phyloP scores from a whole-genome alignment of 1,140 invertebrate species.

The Drosophila murphyi region DNA sequence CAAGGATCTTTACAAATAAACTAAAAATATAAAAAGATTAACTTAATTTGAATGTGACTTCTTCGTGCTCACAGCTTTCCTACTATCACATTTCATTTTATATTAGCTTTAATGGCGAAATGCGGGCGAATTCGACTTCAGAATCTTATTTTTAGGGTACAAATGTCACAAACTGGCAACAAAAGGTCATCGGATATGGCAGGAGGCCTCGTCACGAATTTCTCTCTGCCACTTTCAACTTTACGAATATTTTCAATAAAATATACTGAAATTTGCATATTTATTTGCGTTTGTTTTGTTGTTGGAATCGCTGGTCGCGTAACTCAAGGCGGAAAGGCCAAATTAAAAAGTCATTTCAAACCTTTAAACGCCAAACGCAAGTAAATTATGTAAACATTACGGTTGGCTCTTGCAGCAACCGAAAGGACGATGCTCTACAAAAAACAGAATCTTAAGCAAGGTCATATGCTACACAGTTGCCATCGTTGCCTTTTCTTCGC shows the following conservation, averaged over 20 bases:
- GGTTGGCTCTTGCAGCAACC: slow-evolving; percentile 49
- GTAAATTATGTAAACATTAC: slow-evolving; percentile 83
- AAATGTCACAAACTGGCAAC: slow-evolving; percentile 32
- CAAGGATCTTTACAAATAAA: not conserved
- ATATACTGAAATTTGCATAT: slow-evolving; percentile 73
- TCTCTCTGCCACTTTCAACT: slow-evolving; percentile 31
- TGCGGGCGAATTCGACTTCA: slow-evolving; percentile 15
- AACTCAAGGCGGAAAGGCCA: slow-evolving; percentile 80
- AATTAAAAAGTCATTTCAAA: slow-evolving; percentile 83
- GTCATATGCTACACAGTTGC: slow-evolving; percentile 67
- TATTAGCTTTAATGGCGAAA: slow-evolving; percentile 15
- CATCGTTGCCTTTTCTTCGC: slow-evolving; percentile 33
- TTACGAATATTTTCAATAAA: slow-evolving; percentile 67
- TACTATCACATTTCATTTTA: too few relatives aligned
- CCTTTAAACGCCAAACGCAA: slow-evolving; percentile 79
- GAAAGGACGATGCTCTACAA: slow-evolving; percentile 46
- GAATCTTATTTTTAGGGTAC: slow-evolving; percentile 6
- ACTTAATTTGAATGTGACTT: too few relatives aligned
- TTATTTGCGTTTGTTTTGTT: slow-evolving; percentile 66
- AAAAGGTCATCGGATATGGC: slow-evolving; percentile 26
- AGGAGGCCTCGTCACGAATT: not conserved
- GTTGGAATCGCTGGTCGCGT: slow-evolving; percentile 55
- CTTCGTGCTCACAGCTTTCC: too few relatives aligned
- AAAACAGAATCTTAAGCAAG: slow-evolving; percentile 60
- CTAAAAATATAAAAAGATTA: too few relatives aligned